Evolutionary conservation across 2,888 invertebrate genomes (phyloP), one percentile per base, ranked within the genome.

Genomic region (Stenurella melanura): DNA sequence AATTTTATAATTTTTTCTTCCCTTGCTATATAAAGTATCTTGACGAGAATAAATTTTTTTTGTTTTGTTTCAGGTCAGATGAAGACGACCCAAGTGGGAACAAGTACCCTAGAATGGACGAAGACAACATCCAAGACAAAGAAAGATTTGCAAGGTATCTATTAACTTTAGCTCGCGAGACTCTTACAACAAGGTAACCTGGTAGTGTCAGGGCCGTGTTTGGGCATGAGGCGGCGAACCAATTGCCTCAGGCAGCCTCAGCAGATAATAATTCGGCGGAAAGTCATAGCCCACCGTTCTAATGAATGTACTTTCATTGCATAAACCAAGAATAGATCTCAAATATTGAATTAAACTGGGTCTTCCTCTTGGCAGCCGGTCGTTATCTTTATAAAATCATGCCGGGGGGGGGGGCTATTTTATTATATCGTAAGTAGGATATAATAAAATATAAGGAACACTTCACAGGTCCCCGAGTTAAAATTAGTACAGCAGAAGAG

Each of bases 81-180:
- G 95, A 95, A 92, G 95, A 95, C 93, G 95, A 95, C 92, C 94
- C 94, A 90, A 94, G 94, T 90, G 94, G 94, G 85, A 93, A 93
- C 87, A 86, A 84, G 79, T 95, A 95, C 92, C 95, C 94, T 90
- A 93, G 94, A 89, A 94, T 95, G 92, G 95, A 97, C 95, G 97
- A 97, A 90, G 97, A 97, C 91, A 96, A 96, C 88, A 96, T 96
- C 90, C 97, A 97, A 92, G 98, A 98, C 90, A 98, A 98, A 91
- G 98, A 98, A 90, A 94, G 97, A 88, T 98, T 97, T 92, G 98
- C 98, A 86, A 96, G 97, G 97, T 95, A 91, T 91, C 91, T 90
- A 88, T 89, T 80, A 86, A 87, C 83, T 88, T 85, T 75, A 60
- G 50, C 15, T 56, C 26, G 15, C 54, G 73, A 74, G 80, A 76